These are phyloP conservation scores for Ibycter americanus DNA, from an alignment of 2,797 vertebrate species.

Conservation along the genomic window DNA sequence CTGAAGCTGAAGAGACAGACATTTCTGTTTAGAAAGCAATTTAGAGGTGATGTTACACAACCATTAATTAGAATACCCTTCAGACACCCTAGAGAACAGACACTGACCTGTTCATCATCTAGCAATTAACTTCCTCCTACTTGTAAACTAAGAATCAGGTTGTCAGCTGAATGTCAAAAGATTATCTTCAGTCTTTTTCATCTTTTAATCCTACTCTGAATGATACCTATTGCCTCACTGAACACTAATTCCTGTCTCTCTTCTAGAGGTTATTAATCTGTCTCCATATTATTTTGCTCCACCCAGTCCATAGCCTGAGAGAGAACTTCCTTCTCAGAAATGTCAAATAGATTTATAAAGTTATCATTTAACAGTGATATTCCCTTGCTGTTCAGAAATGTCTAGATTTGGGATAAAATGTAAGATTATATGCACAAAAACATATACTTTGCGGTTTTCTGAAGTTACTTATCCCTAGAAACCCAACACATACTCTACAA, in stretches of 20 bases:
- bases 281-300: not conserved
- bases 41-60: not conserved
- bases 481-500: not conserved
- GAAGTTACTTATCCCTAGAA: not conserved
- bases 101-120: not conserved
- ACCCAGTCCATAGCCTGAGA: not conserved
- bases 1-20: not conserved
- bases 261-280: not conserved
- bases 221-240: not conserved
- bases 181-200: not conserved
- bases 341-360: not conserved
- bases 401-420: not conserved
- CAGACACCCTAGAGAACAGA: not conserved
- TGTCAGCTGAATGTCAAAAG: not conserved
- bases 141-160: not conserved
- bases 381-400: not conserved
- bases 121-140: not conserved
- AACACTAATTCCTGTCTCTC: not conserved
- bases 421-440: not conserved
- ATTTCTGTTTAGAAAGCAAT: not conserved
- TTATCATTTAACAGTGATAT: not conserved
- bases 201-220: not conserved
- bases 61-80: not conserved
- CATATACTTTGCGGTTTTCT: not conserved
- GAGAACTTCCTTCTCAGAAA: not conserved